phyloP scores from a whole-genome alignment of 2,888 invertebrate species.

The Pandemis corylana region DNA sequence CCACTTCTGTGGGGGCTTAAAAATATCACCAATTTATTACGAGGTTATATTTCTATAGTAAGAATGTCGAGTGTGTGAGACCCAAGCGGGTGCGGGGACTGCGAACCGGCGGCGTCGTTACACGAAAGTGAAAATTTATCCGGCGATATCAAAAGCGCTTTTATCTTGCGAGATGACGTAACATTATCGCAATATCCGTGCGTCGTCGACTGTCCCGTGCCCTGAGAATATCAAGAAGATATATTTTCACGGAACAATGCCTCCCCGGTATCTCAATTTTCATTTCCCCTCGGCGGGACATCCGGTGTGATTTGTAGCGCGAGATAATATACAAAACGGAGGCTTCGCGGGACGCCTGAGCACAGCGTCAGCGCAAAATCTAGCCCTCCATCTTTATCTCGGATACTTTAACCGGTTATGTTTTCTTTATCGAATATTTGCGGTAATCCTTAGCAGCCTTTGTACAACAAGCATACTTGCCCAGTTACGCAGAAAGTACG shows the following conservation, averaged over 20 bases:
- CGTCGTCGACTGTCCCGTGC: slow-evolving; percentile 74
- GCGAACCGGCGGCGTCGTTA: slow-evolving; percentile 51
- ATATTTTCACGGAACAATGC: slow-evolving; percentile 84
- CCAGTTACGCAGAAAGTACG: slow-evolving; percentile 16
- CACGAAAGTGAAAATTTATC: slow-evolving; percentile 72
- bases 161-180: slow-evolving; percentile 76
- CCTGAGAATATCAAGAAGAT: slow-evolving; percentile 81
- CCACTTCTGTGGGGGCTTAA: neutral
- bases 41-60: slow-evolving; percentile 15
- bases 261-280: slow-evolving; percentile 83
- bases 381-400: slow-evolving; percentile 69
- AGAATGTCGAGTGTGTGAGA: slow-evolving; percentile 24
- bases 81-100: slow-evolving; percentile 15
- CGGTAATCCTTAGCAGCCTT: slow-evolving; percentile 54
- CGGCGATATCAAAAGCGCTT: slow-evolving; percentile 71
- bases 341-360: slow-evolving; percentile 72
- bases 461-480: slow-evolving; percentile 33
- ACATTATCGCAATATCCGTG: slow-evolving; percentile 81
- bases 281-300: slow-evolving; percentile 81
- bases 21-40: slow-evolving; percentile 13
- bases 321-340: slow-evolving; percentile 83
- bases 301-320: slow-evolving; percentile 83
- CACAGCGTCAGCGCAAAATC: slow-evolving; percentile 73
- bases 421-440: slow-evolving; percentile 63
- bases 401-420: slow-evolving; percentile 63